Percentiles rank a stretch among this genome's conserved stretches.
These are phyloP conservation scores for Hymenochirus boettgeri DNA, from an alignment of 2,113 vertebrate species.

Conservation along the genomic window DNA sequence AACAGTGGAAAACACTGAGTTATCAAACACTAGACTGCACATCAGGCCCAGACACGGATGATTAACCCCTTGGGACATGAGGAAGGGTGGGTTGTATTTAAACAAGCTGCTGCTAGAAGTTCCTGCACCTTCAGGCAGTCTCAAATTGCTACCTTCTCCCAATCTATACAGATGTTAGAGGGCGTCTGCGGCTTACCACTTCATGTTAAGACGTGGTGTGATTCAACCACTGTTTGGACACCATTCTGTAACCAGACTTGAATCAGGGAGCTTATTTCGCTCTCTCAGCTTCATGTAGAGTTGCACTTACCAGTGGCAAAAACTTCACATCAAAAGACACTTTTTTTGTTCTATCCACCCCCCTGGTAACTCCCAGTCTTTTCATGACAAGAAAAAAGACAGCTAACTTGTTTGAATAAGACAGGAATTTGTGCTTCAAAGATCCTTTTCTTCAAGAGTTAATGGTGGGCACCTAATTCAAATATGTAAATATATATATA, in stretches of 20 bases:
- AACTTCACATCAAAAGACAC: not conserved
- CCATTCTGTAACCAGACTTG: constrained; percentile 11
- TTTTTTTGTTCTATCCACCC: not conserved
- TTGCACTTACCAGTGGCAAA: not conserved
- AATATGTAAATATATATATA: too few species aligned
- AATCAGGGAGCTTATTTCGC: constrained; percentile 59
- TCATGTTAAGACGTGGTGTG: constrained; percentile 9
- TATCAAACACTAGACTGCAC: not conserved
- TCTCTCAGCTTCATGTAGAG: constrained; percentile 67
- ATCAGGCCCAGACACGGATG: constrained; percentile 14
- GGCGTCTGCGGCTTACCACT: constrained; percentile 11
- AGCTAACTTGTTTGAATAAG: not conserved
- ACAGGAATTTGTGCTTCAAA: not conserved
- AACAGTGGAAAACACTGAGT: too few species aligned
- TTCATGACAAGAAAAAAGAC: not conserved
- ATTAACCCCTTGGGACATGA: constrained; percentile 14
- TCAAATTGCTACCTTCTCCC: constrained; percentile 15
- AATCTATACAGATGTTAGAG: constrained; percentile 34
- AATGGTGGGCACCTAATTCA: not conserved
- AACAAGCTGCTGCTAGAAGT: constrained; percentile 18
- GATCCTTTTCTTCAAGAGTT: not conserved
- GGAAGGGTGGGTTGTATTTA: constrained; percentile 21
- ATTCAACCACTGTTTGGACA: constrained; percentile 27
- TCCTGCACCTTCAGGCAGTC: constrained; percentile 17
- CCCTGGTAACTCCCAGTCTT: not conserved